These are phyloP conservation scores for Myiotriccus ornatus DNA, from an alignment of 2,797 vertebrate species.

Conservation along the genomic window DNA sequence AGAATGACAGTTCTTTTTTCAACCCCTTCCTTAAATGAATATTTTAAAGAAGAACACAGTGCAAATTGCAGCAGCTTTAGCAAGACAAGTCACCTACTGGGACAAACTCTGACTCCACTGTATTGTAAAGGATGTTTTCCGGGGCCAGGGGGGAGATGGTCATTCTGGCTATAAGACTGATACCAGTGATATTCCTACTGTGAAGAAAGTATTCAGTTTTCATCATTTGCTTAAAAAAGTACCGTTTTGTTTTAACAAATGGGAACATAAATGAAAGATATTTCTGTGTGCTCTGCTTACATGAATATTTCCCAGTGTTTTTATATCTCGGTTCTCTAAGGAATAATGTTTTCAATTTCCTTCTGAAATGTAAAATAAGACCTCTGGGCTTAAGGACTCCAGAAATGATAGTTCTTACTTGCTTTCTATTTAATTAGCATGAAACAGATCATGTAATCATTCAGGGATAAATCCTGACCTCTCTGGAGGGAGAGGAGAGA, in stretches of 20 bases:
- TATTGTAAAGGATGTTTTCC: not conserved
- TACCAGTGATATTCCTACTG: not conserved
- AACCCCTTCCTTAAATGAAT: not conserved
- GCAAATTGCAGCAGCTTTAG: constrained; percentile 3
- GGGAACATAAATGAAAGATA: constrained; percentile 48
- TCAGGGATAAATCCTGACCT: constrained; percentile 23
- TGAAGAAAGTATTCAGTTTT: constrained; percentile 31
- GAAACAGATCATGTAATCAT: constrained; percentile 37
- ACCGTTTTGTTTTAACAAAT: constrained; percentile 53
- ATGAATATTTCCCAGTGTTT: constrained; percentile 59
- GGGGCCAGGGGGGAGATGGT: not conserved
- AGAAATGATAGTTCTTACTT: constrained; percentile 27
- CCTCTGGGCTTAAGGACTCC: constrained; percentile 52
- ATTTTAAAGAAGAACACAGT: constrained; percentile 4
- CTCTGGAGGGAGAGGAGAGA: not conserved
- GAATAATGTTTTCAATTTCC: constrained; percentile 63
- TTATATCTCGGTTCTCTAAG: constrained; percentile 37
- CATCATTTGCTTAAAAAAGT: constrained; percentile 63
- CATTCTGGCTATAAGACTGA: not conserved
- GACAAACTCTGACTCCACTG: not conserved
- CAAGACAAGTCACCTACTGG: constrained; percentile 15
- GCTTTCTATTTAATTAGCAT: constrained; percentile 59
- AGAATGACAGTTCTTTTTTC: constrained; percentile 23
- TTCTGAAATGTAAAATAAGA: constrained; percentile 68
- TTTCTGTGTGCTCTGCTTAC: constrained; percentile 47